Base-by-base conservation (phyloP, 1,140 invertebrate genomes). In the Ceratitis capitata region DNA sequence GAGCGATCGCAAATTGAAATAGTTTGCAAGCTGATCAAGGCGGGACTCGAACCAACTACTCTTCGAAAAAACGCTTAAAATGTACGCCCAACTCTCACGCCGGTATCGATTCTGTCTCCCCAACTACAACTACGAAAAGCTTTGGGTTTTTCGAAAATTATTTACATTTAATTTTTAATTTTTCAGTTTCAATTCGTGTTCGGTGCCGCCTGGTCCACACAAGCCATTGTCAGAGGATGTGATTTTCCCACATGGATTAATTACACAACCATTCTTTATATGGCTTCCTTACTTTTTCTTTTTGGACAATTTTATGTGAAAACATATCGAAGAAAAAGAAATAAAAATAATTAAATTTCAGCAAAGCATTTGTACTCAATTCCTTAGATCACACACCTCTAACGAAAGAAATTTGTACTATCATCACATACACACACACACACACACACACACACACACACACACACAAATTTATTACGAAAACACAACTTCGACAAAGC, bases 231-330 rank as follows among this genome's bases (percentile, higher is more conserved):
- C 6, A 51, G 78, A 82, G 56, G 82, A 4, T 91, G 89, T 82
- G 88, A 89, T 32, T 89, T 86, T 53, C 85, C 87, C 16, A 78
- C 64, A 0, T 88, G 87, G 87, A 74, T 88, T 1, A 85, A 86
- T 29, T 85, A 86, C 12, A 51, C 85, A 10, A 88, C 88, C n/a
- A 85, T 85, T 9, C 35, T 85, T 2, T 91, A 91, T 29, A 87
- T 91, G 89, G 51, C 89, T 9, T 85, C 89, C 0, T 89, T 91
- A 58, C 86, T 90, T 0, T 82, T 87, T 16, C 86, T 90, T 6
- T 90, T 90, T 56, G 89, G 89, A 26, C 88, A 83, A 6, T 90
- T 90, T 84, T 90, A 90, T 85, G 39, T 42, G 12, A 74, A 88
- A 51, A 88, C 69, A 82, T 87, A 83, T 89, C 88, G 19, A 85